A percentile compares a stretch with the other conserved stretches of the same genome.
Conservation (phyloP, 2,888 invertebrate genomes). For the Auanema freiburgensis region DNA sequence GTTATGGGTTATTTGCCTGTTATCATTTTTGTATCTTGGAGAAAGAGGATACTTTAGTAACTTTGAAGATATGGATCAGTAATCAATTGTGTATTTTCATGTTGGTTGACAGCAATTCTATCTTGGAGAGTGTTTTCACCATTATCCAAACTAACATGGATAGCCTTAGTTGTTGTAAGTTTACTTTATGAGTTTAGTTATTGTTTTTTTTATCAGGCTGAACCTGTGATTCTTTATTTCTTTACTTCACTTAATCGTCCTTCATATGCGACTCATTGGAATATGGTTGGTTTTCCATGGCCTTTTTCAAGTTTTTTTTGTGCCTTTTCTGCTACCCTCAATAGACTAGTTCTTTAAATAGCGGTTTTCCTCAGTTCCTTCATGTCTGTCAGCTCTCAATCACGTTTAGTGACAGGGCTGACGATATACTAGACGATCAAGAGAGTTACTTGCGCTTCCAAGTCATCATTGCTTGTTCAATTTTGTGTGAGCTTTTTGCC, state of each 20-base stretch:
- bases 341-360: neutral
- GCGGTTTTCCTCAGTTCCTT: too few relatives aligned
- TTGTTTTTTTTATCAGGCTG: slow-evolving; percentile 27
- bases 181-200: neutral
- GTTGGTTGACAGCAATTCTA: slow-evolving; percentile 43
- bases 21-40: slow-evolving; percentile 46
- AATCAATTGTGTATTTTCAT: slow-evolving; percentile 9
- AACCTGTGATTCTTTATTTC: slow-evolving; percentile 59
- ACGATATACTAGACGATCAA: too few relatives aligned
- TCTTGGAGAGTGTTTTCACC: slow-evolving; percentile 59
- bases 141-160: slow-evolving; percentile 53
- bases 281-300: slow-evolving; percentile 41
- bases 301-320: too few relatives aligned
- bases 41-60: slow-evolving; percentile 40
- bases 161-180: slow-evolving; percentile 41
- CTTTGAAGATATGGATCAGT: neutral
- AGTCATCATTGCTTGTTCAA: too few relatives aligned
- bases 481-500: too few relatives aligned
- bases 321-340: neutral
- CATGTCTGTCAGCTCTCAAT: too few relatives aligned
- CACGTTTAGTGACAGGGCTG: too few relatives aligned
- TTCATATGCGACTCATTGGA: slow-evolving; percentile 57
- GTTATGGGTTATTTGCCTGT: slow-evolving; percentile 49
- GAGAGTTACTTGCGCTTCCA: too few relatives aligned
- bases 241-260: slow-evolving; percentile 63